Percentiles rank a stretch among this genome's conserved stretches.
Evolutionary conservation across 2,888 invertebrate species (phyloP).

Genomic region (Prosapia bicincta): DNA sequence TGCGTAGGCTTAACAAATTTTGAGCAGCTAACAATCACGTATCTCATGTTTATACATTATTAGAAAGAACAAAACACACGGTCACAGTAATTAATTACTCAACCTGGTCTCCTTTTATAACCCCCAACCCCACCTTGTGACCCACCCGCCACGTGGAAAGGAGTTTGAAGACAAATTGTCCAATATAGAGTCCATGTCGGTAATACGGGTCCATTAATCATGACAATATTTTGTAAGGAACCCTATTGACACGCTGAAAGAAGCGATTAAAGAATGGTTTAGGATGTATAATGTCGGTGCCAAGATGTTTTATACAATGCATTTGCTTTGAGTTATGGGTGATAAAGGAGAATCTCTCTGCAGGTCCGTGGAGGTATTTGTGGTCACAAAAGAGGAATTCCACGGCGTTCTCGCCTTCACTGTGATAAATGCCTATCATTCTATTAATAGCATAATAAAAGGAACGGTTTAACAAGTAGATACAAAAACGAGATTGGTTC

Average conservation of each 20-base stretch:
- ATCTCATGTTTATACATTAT: too few species aligned
- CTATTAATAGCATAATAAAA: too few species aligned
- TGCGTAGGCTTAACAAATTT: too few species aligned
- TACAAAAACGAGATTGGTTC: too few species aligned
- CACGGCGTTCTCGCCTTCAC: too few species aligned
- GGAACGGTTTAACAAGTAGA: too few species aligned
- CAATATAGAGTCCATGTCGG: background rate
- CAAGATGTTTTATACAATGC: background rate
- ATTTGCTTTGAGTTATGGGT: background rate
- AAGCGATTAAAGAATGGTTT: background rate
- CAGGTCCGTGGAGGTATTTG: background rate
- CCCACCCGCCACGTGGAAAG: background rate
- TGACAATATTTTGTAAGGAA: background rate
- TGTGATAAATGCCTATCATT: too few species aligned
- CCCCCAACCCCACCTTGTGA: background rate
- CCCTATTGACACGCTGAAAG: background rate
- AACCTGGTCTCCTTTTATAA: too few species aligned
- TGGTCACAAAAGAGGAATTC: background rate
- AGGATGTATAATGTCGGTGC: background rate
- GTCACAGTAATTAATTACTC: too few species aligned
- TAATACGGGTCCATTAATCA: background rate
- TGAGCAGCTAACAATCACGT: too few species aligned
- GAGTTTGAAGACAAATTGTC: background rate
- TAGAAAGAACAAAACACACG: too few species aligned
- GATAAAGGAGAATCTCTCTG: too few species aligned